Evolutionary conservation across 2,797 vertebrate species (phyloP), one percentile per base, ranked within the genome.

Genomic region (Dendrocincla fuliginosa): DNA sequence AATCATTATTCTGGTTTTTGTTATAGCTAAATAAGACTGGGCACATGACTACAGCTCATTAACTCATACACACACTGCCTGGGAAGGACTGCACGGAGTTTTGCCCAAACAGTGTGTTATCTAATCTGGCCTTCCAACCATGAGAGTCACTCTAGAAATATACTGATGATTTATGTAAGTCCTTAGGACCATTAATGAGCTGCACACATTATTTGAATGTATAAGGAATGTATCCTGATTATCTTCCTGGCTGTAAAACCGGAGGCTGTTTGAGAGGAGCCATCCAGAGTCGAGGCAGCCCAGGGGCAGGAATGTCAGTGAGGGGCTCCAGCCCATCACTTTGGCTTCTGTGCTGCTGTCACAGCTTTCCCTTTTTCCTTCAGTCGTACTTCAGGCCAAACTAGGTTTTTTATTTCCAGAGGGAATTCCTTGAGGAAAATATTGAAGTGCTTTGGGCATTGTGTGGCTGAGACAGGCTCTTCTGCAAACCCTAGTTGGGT

Each of bases 1-100:
- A 79, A 91, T 91, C n/a, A 84, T 91, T 87, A 76, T 92, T 95
- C 76, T 92, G 42, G 1, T 19, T 89, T 93, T 89, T 93, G 53
- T 89, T 93, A 52, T 2, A 88, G 35, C 82, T 89, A 59, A 95
- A 69, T 80, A 85, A 63, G 37, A n/a, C 42, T 61, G 23, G 85
- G 68, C 10, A 4, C 73, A 73, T 73, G 73, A 61, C 11, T n/a
- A 50, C 50, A 19, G 75, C 79, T 80, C 75, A 50, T 89, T 94
- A 94, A 74, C 75, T 95, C 42, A 2, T 13, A 46, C 35, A 55
- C 32, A 42, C 74, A 24, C 55, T 68, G 61, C 73, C 89, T 92
- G 61, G 69, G 69, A 94, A 89, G 47, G 39, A 46, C 47, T 86
- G 39, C 35, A 35, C 37, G 87, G 59, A 47, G 52, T 94, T 87